phyloP scores from a whole-genome alignment of 2,113 vertebrate genomes.

The Camelus dromedarius region DNA sequence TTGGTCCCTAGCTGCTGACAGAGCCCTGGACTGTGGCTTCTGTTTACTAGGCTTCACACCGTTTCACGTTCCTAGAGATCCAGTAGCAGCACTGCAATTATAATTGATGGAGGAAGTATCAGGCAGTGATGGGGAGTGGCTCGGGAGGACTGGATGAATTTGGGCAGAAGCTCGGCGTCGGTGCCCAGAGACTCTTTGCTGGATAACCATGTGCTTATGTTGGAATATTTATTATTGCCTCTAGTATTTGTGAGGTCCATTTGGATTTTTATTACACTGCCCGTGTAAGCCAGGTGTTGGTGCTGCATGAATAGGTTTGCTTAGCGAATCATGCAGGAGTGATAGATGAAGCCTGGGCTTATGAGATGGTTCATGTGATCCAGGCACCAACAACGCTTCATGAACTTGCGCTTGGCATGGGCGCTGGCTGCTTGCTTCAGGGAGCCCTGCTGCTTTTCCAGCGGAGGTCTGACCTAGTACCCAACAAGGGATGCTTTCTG shows the following conservation, averaged over 20 bases:
- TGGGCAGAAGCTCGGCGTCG: background rate
- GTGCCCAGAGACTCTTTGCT: background rate
- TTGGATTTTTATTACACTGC: conserved; percentile 1
- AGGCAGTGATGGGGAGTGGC: background rate
- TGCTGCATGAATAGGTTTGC: background rate
- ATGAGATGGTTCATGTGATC: background rate
- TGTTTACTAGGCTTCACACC: background rate
- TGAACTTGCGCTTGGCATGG: background rate
- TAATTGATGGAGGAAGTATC: background rate
- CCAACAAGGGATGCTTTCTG: background rate
- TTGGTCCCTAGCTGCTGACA: background rate
- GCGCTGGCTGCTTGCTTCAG: background rate
- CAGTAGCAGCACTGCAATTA: background rate
- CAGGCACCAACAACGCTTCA: background rate
- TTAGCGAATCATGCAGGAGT: background rate
- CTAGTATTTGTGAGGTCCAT: background rate
- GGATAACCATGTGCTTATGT: background rate
- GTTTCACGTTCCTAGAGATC: background rate
- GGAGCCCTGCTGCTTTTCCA: background rate
- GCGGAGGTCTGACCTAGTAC: background rate
- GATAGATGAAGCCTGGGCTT: background rate
- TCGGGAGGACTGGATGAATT: background rate
- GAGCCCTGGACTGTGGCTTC: background rate
- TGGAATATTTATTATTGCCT: background rate
- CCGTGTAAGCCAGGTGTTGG: background rate